Base-by-base conservation (phyloP, 2,888 invertebrate genomes). In the Lathronympha strigana region DNA sequence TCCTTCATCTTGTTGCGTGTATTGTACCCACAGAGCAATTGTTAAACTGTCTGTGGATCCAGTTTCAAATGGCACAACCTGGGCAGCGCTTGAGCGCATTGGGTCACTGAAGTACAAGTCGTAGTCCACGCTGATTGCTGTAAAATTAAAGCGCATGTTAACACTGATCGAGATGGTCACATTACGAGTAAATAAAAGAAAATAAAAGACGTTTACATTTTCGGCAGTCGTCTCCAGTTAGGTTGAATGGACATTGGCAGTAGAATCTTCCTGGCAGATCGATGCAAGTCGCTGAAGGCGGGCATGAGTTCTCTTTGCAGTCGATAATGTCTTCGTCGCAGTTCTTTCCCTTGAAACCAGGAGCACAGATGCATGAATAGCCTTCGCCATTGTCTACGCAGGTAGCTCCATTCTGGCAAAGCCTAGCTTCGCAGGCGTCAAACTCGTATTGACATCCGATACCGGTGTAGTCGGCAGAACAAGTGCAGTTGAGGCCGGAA, bases 51-150 rank as follows among this genome's bases (percentile, higher is more conserved):
- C 94, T 63, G 95, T 94, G 15, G 94, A 94, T 3, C 95, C 94
- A 13, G 95, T 95, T 73, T 95, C 95, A 90, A 99, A 98, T 61
- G 98, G 98, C 77, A 98, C 96, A 13, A 97, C 95, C 88, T 98
- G 96, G 23, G 98, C 96, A 4, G 98, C 99, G 74, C 97, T 97
- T 68, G 98, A 97, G 13, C 98, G 95, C 13, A 96, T 93, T 50
- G 97, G 95, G 82, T 98, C 98, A 77, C 97, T 97, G 88, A 99
- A 98, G 94, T 97, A 97, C 9, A 99, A 92, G 82, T 99, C 99
- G 84, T 99, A 99, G 87, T 99, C 98, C n/a, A 98, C 97, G 88
- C 98, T 98, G 74, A 99, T 97, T n/a, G 97, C 97, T 97, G 89
- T 45, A 94, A 93, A 68, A 36, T 72, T 69, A 72, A 43, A 40